phyloP scores from a whole-genome alignment of 2,888 invertebrate species.

The Orchesella flavescens region DNA sequence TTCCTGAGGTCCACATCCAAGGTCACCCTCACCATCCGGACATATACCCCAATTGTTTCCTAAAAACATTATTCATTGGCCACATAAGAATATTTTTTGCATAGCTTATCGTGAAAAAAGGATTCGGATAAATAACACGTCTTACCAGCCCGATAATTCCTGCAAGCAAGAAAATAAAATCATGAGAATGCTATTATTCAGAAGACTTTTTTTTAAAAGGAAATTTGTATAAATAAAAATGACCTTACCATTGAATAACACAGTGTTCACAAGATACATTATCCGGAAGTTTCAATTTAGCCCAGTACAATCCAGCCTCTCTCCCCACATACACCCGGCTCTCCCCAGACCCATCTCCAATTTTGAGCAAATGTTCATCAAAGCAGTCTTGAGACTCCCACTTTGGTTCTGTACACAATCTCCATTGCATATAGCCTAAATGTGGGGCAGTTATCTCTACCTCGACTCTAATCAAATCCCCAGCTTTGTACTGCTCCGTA shows the following conservation, averaged over 20 bases:
- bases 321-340: constrained; percentile 72
- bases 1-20: constrained; percentile 54
- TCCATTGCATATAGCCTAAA: constrained; percentile 58
- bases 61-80: background rate
- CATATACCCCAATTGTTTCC: constrained; percentile 56
- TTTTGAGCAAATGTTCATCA: constrained; percentile 46
- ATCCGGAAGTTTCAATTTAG: constrained; percentile 68
- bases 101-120: background rate
- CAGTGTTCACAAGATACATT: constrained; percentile 69
- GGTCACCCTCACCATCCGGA: constrained; percentile 18
- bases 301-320: constrained; percentile 52
- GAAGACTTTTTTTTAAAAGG: background rate
- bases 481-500: constrained; percentile 26
- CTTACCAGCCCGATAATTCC: constrained; percentile 55
- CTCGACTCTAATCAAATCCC: constrained; percentile 40
- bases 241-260: constrained; percentile 59
- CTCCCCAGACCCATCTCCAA: constrained; percentile 72
- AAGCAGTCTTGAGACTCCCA: constrained; percentile 57
- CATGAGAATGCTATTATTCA: background rate
- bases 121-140: background rate
- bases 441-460: constrained; percentile 42
- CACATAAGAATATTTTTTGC: no score
- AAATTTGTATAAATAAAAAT: background rate
- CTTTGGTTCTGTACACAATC: constrained; percentile 46
- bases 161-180: background rate